Evolutionary conservation across 2,797 vertebrate species (phyloP).

Genomic region (Sphaeramia orbicularis): DNA sequence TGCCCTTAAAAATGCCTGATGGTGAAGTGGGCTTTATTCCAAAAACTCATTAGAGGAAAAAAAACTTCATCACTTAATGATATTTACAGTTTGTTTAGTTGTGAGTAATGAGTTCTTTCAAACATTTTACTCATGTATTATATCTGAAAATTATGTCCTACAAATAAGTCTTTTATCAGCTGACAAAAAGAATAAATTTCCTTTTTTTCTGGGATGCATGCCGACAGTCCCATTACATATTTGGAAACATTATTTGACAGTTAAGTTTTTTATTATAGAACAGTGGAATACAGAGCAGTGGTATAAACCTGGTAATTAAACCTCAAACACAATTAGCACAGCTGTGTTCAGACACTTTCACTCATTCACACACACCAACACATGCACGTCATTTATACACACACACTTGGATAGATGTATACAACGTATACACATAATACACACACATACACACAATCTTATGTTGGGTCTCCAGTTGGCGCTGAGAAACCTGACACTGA

Average conservation of each 20-base stretch:
- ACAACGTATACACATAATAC: conserved; percentile 3
- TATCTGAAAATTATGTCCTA: background rate
- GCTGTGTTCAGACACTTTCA: conserved; percentile 29
- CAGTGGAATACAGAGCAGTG: background rate
- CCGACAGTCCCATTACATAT: background rate
- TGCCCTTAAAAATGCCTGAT: conserved; percentile 7
- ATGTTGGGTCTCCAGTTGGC: conserved; percentile 71
- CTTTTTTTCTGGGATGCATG: background rate
- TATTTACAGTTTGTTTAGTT: conserved; percentile 15
- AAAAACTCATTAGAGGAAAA: conserved; percentile 3
- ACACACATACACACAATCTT: conserved; percentile 18
- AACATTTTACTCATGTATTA: conserved; percentile 11
- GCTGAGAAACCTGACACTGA: conserved; percentile 76
- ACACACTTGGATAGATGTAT: conserved; percentile 15
- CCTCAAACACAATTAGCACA: conserved; percentile 27
- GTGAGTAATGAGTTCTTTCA: conserved; percentile 4
- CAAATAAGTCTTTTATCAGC: conserved; percentile 8
- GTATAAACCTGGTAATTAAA: conserved; percentile 24
- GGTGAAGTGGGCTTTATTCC: background rate
- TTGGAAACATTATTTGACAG: background rate
- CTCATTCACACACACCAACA: conserved; percentile 19
- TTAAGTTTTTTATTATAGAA: background rate
- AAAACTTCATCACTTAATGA: background rate
- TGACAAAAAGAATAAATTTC: background rate
- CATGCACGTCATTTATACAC: conserved; percentile 22